These are phyloP conservation scores for Betta splendens DNA, from an alignment of 2,797 vertebrate genomes.

Conservation along the genomic window DNA sequence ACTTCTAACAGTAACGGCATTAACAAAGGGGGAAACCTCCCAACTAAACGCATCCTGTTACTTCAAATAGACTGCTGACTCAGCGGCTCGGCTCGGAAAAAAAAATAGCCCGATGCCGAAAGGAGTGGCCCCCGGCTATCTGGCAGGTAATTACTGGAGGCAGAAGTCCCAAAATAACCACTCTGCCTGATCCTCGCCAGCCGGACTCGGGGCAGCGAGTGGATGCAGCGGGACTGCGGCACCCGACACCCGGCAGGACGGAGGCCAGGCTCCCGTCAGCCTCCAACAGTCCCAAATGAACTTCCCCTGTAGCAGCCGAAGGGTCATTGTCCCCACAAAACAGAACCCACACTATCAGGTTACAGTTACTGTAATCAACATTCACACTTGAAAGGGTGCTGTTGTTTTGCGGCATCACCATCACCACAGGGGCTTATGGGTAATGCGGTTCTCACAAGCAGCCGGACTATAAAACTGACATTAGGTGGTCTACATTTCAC, in stretches of 20 bases:
- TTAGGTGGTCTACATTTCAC: too few relatives aligned
- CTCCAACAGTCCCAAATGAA: slow-evolving; percentile 1
- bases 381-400: too few relatives aligned
- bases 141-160: slow-evolving; percentile 70
- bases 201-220: background rate
- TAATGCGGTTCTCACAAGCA: too few relatives aligned
- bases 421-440: too few relatives aligned
- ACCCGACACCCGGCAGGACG: background rate
- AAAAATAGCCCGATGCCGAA: slow-evolving; percentile 19
- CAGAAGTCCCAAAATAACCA: slow-evolving; percentile 67
- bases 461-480: too few relatives aligned
- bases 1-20: slow-evolving; percentile 2
- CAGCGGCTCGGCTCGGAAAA: slow-evolving; percentile 14
- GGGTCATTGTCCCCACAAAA: background rate
- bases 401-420: too few relatives aligned
- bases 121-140: slow-evolving; percentile 56
- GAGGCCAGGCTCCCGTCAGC: background rate
- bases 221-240: background rate
- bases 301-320: background rate
- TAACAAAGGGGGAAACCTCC: slow-evolving; percentile 20
- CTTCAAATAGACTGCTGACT: slow-evolving; percentile 26
- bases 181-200: slow-evolving; percentile 31
- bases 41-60: slow-evolving; percentile 15
- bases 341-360: too few relatives aligned
- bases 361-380: too few relatives aligned